These are phyloP conservation scores for Cydia fagiglandana DNA, from an alignment of 1,140 invertebrate species.

Conservation along the genomic window DNA sequence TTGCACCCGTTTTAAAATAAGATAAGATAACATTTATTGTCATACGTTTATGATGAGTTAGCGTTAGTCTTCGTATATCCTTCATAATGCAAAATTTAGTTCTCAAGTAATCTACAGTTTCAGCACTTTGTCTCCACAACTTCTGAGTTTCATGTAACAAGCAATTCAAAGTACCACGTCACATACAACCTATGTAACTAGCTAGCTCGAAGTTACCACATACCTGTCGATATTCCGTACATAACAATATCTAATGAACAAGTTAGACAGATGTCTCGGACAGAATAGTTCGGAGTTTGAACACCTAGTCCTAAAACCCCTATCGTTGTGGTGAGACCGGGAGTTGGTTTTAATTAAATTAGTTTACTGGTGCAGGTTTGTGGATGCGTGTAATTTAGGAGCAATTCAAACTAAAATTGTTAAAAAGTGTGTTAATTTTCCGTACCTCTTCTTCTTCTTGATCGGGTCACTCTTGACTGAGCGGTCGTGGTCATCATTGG, in stretches of 20 bases:
- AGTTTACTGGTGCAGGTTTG: background rate
- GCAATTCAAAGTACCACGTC: background rate
- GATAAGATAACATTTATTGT: no score
- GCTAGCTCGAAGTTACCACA: background rate
- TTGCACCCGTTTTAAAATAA: no score
- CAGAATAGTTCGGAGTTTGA: conserved; percentile 1
- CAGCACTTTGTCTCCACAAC: background rate
- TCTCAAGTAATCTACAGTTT: no score
- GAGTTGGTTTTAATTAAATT: background rate
- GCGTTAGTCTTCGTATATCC: no score
- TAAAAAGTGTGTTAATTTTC: no score
- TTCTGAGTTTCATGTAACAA: background rate
- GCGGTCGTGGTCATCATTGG: no score
- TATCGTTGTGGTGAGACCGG: background rate
- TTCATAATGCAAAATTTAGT: no score
- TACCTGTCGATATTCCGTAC: background rate
- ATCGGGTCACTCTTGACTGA: no score
- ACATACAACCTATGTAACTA: background rate
- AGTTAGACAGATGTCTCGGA: conserved; percentile 10
- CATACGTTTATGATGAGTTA: no score
- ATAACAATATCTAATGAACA: conserved; percentile 20
- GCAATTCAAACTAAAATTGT: no score
- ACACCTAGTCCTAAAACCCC: conserved; percentile 13
- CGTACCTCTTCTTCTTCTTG: no score
- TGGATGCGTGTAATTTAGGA: no score